Conservation (phyloP, 2,888 invertebrate genomes). For the Tachina fera region DNA sequence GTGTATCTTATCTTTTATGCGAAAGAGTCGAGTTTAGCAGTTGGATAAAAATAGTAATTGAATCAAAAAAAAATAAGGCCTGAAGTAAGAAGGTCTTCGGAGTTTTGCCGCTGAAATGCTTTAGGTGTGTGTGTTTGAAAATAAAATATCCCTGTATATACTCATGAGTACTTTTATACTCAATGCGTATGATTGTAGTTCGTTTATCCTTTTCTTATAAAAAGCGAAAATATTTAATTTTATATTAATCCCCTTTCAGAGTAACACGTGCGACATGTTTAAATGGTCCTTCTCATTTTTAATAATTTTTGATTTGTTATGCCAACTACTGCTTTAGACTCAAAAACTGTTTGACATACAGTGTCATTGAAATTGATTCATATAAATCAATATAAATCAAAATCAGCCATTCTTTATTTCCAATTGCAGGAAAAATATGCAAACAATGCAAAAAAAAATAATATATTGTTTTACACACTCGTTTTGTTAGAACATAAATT, state of each 20-base stretch:
- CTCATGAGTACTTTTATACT: too few species aligned
- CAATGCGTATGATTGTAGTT: too few species aligned
- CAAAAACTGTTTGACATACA: conserved; percentile 38
- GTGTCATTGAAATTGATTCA: conserved; percentile 45
- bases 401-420: conserved; percentile 12
- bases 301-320: conserved; percentile 32
- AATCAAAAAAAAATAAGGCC: too few species aligned
- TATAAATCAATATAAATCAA: conserved; percentile 33
- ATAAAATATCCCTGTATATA: too few species aligned
- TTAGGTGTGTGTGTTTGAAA: too few species aligned
- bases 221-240: background rate
- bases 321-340: conserved; percentile 10
- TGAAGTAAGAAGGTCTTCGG: too few species aligned
- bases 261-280: background rate
- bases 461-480: conserved; percentile 9
- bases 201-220: too few species aligned
- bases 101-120: too few species aligned
- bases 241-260: too few species aligned
- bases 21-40: too few species aligned
- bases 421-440: background rate
- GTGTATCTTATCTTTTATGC: too few species aligned
- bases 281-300: background rate
- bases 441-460: background rate
- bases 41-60: too few species aligned
- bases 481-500: conserved; percentile 24